Evolutionary conservation across 2,113 vertebrate species (phyloP).

Genomic region (Microcebus lehilahytsara): DNA sequence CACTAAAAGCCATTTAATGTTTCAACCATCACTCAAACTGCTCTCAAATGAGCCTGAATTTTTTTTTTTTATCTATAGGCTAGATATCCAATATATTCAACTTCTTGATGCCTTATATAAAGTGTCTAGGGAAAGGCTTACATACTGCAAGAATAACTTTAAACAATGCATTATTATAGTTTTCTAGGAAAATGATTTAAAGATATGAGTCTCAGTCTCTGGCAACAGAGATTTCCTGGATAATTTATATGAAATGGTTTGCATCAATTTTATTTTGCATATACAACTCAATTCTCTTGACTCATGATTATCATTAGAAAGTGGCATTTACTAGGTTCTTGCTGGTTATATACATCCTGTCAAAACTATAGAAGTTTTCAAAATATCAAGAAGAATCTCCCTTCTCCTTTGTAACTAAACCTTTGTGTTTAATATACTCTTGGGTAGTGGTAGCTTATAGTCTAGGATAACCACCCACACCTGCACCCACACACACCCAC

Average conservation of each 20-base stretch:
- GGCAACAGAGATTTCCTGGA: not conserved
- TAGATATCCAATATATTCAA: not conserved
- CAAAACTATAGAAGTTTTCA: not conserved
- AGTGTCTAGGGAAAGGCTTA: not conserved
- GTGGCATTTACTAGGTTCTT: not conserved
- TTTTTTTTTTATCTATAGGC: not conserved
- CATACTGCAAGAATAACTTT: not conserved
- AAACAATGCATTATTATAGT: not conserved
- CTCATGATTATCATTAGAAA: conserved; percentile 1
- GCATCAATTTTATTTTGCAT: not conserved
- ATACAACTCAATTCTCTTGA: not conserved
- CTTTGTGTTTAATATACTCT: not conserved
- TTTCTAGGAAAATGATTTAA: not conserved
- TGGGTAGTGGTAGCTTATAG: not conserved
- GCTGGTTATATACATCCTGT: not conserved
- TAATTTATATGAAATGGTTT: not conserved
- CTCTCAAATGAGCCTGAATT: conserved; percentile 34
- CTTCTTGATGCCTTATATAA: not conserved
- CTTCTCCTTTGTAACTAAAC: not conserved
- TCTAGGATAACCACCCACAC: not conserved
- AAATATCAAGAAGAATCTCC: not conserved
- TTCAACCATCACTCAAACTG: not conserved
- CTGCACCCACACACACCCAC: not conserved
- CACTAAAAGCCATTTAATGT: not conserved
- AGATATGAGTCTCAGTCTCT: not conserved